Evolutionary conservation across 2,797 vertebrate species (phyloP).

Genomic region (Melanotaenia trifasciata): DNA sequence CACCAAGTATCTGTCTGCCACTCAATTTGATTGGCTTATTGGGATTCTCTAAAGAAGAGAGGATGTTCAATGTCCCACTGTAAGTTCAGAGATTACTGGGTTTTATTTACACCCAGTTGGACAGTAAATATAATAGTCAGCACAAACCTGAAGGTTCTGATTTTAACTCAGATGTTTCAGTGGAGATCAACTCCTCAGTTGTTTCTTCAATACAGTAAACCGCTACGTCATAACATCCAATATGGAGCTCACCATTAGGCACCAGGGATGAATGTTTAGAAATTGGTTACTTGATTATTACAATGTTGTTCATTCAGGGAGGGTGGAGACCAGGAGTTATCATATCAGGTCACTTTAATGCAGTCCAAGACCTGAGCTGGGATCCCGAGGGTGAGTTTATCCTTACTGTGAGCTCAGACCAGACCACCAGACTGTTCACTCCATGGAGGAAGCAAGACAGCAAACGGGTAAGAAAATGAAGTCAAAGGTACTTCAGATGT

Average conservation of each 20-base stretch:
- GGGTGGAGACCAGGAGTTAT: slow-evolving; percentile 91
- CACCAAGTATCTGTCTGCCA: slow-evolving; percentile 40
- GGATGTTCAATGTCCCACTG: slow-evolving; percentile 8
- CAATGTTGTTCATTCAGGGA: slow-evolving; percentile 73
- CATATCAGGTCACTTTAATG: slow-evolving; percentile 94
- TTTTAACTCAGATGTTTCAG: slow-evolving; percentile 35
- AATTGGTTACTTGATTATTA: background rate
- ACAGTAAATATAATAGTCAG: slow-evolving; percentile 36
- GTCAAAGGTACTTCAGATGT: background rate
- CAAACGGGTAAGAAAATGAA: slow-evolving; percentile 73
- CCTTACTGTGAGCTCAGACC: slow-evolving; percentile 92
- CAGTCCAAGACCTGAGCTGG: slow-evolving; percentile 94
- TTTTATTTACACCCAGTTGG: slow-evolving; percentile 18
- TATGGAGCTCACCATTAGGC: background rate
- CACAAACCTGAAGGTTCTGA: slow-evolving; percentile 26
- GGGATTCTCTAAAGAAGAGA: slow-evolving; percentile 22
- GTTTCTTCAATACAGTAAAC: slow-evolving; percentile 16
- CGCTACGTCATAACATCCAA: background rate
- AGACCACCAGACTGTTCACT: slow-evolving; percentile 94
- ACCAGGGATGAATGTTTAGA: background rate
- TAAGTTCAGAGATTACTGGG: slow-evolving; percentile 22
- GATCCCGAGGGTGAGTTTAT: slow-evolving; percentile 96
- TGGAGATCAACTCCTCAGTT: slow-evolving; percentile 7
- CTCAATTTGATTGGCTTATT: slow-evolving; percentile 46
- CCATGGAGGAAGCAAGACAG: slow-evolving; percentile 88